Evolutionary conservation across 2,797 vertebrate species (phyloP), one percentile per base, ranked within the genome.

Genomic region (Phoeniculus purpureus): DNA sequence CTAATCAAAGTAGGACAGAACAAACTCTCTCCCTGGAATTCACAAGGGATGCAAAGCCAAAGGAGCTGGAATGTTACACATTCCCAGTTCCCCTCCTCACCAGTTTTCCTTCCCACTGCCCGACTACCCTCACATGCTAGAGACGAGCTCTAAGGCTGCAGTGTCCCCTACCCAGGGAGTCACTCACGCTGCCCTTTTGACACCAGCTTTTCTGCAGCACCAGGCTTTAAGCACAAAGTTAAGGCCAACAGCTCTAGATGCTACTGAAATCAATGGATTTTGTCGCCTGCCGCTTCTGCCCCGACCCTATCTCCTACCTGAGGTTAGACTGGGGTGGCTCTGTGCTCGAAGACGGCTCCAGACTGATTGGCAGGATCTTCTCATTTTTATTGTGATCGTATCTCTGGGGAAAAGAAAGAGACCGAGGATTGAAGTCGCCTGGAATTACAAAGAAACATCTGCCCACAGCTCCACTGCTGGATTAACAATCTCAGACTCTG

Each of bases 371-470:
- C 94, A 99, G 98, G 67, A 98, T 98, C 97, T 99, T 99, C 93
- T 99, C 99, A 47, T 98, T 98, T 95, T 98, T 98, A 94, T 98
- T 99, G 96, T 98, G 98, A 96, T 99, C 99, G 3, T 99, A 99
- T 94, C 98, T 98, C 99, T 99, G 92, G 19, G n/a, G 43, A 43
- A 43, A 14, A 92, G 45, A 15, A 79, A 96, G 84, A 95, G 52
- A 94, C 15, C 79, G 94, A 86, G 56, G 43, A 65, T 0, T 89
- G 56, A 82, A 93, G 72, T 80, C 81, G 91, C 80, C 43, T 48
- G 55, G 51, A 62, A 79, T 86, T 48, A 66, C 58, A 77, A 65
- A 82, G 62, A 62, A 64, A 55, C 22, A 14, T 21, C 40, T 54
- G 40, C 54, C 81, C 71, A 64, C 22, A 56, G 79, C 68, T 17